Percentiles rank a stretch among this genome's conserved stretches.
These are phyloP conservation scores for Coregonus sp. DNA, from an alignment of 2,797 vertebrate genomes.

Conservation along the genomic window DNA sequence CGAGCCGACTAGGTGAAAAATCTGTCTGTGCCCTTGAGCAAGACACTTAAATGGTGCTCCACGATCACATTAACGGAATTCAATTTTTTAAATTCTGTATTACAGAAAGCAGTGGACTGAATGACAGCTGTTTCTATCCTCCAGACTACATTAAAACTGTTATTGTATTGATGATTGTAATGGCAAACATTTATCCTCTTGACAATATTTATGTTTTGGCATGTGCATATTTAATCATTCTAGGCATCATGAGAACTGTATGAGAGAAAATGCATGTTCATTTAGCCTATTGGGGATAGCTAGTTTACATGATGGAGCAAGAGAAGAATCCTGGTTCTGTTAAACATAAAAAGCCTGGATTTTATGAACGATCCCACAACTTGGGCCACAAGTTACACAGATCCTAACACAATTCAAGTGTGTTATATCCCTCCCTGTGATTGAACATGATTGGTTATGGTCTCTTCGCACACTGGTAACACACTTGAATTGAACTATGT, in stretches of 20 bases:
- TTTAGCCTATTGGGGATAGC: neutral
- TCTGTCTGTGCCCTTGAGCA: too few relatives aligned
- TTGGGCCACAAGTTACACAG: neutral
- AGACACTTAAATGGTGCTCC: neutral
- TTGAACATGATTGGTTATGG: neutral
- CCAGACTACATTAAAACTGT: neutral
- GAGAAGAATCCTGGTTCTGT: neutral
- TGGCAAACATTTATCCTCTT: neutral
- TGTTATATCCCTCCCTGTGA: neutral
- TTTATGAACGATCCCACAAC: neutral
- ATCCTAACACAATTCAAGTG: neutral
- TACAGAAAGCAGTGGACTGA: conserved; percentile 2
- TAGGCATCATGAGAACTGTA: neutral
- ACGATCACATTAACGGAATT: conserved; percentile 17
- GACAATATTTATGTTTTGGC: neutral
- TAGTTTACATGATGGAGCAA: neutral
- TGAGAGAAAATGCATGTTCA: neutral
- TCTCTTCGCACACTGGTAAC: neutral
- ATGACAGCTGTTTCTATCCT: neutral
- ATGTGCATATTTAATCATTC: neutral
- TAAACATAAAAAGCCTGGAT: neutral
- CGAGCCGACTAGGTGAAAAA: too few relatives aligned
- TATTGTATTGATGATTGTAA: neutral
- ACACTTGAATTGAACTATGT: neutral
- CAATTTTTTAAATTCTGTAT: conserved; percentile 2